A percentile compares a stretch with the other conserved stretches of the same genome.
Evolutionary conservation across 2,888 invertebrate species (phyloP).

Genomic region (Lamellibrachia satsuma): DNA sequence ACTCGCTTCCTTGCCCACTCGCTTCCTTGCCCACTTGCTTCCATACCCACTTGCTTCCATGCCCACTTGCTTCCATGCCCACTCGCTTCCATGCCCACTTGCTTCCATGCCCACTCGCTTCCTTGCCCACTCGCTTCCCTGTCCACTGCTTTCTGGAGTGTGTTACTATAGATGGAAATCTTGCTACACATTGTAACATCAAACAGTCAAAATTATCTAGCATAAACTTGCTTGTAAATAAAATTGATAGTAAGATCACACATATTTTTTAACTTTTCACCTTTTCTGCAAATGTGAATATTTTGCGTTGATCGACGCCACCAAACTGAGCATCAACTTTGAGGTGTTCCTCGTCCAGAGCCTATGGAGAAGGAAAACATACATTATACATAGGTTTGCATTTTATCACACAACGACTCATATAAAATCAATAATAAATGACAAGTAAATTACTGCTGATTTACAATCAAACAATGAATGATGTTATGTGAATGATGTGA

Average conservation of each 20-base stretch:
- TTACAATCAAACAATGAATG: too few species aligned
- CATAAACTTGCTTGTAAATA: not conserved
- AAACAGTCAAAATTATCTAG: not conserved
- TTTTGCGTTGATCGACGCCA: conserved; percentile 98
- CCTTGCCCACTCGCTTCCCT: too few species aligned
- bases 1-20: too few species aligned
- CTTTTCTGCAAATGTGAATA: conserved; percentile 97
- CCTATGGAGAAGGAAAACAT: conserved; percentile 70
- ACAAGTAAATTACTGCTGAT: too few species aligned
- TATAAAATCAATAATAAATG: too few species aligned
- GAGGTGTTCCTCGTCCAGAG: conserved; percentile 97
- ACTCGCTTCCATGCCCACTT: too few species aligned
- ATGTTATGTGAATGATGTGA: too few species aligned
- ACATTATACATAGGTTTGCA: not conserved
- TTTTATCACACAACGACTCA: not conserved
- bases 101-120: too few species aligned
- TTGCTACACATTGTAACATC: not conserved
- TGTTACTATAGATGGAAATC: not conserved
- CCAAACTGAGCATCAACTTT: conserved; percentile 99
- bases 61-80: too few species aligned
- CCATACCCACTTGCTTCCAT: too few species aligned
- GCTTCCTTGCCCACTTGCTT: too few species aligned
- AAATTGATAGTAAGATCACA: not conserved
- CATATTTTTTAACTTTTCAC: conserved; percentile 46
- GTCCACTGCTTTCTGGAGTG: too few species aligned